Conservation (phyloP, 23 tunicate species). For the Halocynthia aurantium region DNA sequence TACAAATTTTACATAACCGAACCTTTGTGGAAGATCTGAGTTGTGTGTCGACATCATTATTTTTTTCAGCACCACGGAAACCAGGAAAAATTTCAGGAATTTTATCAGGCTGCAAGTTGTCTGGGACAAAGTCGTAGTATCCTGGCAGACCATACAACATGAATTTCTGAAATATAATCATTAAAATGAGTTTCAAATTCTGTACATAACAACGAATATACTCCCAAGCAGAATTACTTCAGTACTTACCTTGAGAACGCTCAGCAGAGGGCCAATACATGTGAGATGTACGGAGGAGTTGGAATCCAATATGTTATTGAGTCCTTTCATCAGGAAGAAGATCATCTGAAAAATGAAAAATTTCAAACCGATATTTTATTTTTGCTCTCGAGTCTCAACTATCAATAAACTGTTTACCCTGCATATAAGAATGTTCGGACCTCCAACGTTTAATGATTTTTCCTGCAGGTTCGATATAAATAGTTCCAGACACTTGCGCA, state of each 20-base stretch:
- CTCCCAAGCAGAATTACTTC: background rate
- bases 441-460: background rate
- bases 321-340: conserved; percentile 55
- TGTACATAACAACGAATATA: background rate
- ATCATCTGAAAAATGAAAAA: conserved; percentile 16
- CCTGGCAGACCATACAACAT: conserved; percentile 48
- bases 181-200: background rate
- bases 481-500: conserved; percentile 44
- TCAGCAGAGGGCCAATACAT: conserved; percentile 61
- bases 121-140: conserved; percentile 18
- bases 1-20: too few relatives aligned
- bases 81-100: conserved; percentile 27
- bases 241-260: conserved; percentile 37
- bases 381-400: background rate
- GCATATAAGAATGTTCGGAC: conserved; percentile 4
- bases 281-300: conserved; percentile 13
- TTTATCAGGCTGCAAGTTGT: conserved; percentile 53
- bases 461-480: conserved; percentile 55
- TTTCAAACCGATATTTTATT: background rate
- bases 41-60: too few relatives aligned
- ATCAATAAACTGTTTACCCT: background rate
- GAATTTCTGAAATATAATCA: conserved; percentile 26
- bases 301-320: conserved; percentile 43
- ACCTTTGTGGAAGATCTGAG: too few relatives aligned
- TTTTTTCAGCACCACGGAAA: too few relatives aligned